A percentile compares a stretch with the other conserved stretches of the same genome.
These are phyloP conservation scores for Lepidochitona cinerea DNA, from an alignment of 2,888 invertebrate species.

Conservation along the genomic window DNA sequence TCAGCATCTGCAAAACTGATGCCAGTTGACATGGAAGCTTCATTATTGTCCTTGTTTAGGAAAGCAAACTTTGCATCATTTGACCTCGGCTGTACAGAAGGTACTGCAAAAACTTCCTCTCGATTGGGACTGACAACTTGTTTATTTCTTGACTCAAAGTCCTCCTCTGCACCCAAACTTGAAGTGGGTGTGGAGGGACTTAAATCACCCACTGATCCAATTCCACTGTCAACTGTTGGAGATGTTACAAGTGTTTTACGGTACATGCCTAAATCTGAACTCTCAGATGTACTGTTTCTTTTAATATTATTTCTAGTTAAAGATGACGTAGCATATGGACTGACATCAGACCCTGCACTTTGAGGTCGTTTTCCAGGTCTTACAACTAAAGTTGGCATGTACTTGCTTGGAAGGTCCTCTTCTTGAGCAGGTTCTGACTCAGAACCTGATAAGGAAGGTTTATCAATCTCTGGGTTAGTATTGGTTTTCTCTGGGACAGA, in stretches of 20 bases:
- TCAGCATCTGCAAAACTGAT: neutral
- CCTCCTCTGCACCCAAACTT: neutral
- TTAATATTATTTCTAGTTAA: neutral
- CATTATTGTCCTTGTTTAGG: neutral
- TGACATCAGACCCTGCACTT: neutral
- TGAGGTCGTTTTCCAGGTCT: neutral
- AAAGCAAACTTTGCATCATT: too few species aligned
- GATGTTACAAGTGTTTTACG: neutral
- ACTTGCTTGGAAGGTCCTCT: neutral
- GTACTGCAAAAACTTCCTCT: neutral
- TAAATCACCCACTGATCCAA: neutral
- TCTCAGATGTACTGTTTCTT: neutral
- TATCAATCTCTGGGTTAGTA: neutral
- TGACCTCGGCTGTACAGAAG: neutral
- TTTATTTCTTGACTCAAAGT: neutral
- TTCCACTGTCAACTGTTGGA: constrained; percentile 3
- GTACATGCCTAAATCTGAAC: neutral
- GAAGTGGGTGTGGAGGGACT: constrained; percentile 4
- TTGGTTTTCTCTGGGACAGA: neutral
- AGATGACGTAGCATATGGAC: neutral
- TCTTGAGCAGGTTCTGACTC: neutral
- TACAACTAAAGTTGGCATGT: neutral
- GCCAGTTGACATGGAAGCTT: too few species aligned
- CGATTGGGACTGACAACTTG: neutral
- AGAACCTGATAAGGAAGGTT: neutral